Evolutionary conservation across 2,113 vertebrate genomes (phyloP), one percentile per base, ranked within the genome.

Genomic region (Elephantulus edwardii): DNA sequence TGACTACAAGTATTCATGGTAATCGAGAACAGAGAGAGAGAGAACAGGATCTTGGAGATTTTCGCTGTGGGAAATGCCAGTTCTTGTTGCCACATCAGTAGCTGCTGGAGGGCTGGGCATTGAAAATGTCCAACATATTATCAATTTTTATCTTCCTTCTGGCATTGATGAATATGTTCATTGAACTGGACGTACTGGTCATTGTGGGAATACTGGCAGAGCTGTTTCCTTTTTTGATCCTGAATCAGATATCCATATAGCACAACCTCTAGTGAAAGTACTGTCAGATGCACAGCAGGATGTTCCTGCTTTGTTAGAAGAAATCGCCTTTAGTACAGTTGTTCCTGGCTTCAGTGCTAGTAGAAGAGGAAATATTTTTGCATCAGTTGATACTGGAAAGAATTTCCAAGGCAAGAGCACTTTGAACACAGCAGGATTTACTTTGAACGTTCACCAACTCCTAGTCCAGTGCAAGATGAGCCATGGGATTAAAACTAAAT

Each of bases 101-200:
- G 99, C 99, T 54, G 98, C 99, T 79, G 98, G 99, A 46, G 99
- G 99, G 3, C 96, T 99, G 89, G 99, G 99, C 91, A 99, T 99
- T 72, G 98, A 99, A 93, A 98, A 99, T 0, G 99, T 99, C 72
- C 98, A 99, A 83, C 98, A 99, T 5, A 98, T 99, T 83, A 98
- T 99, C 80, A 99, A 99, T 97, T 99, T 98, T 95, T 99, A 99
- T 90, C 98, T 99, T 42, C 99, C 99, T 13, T 97, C 96, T 54
- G 97, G 95, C 83, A 98, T 99, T 9, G 99, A 99, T 2, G 99
- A 99, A 13, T 99, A 99, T 1, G 98, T 99, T 62, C 99, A 99
- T 94, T 98, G 99, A 38, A 99, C 99, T 64, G 99, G 99, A 44
- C 98, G 99, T 77, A 99, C 99, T 12, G 99, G 99, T 14, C 99